Evolutionary conservation across 2,797 vertebrate species (phyloP), one percentile per base, ranked within the genome.

Genomic region (Urophycis tenuis): DNA sequence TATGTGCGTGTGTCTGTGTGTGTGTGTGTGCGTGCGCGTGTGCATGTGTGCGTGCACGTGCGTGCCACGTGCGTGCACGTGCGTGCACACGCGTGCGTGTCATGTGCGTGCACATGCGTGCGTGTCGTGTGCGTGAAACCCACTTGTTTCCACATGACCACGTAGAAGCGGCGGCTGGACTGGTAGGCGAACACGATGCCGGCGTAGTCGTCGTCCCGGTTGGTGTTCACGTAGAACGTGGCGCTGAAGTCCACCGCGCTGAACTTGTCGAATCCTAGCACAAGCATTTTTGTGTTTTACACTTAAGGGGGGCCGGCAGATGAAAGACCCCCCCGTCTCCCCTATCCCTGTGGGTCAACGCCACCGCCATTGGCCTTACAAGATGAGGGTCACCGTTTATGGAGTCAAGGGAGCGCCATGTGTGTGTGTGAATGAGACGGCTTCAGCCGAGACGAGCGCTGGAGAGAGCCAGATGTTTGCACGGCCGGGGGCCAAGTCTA

Each of bases 101-200:
- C 74, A 22, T 60, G 19, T 10, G 49, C 2, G 22, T n/a, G 49
- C 10, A 8, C 22, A 22, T 60, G 49, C 22, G 49, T 45, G 5
- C 3, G 14, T 10, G 11, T 1, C 74, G n/a, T n/a, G n/a, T n/a
- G n/a, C n/a, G 79, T 14, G 60, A n/a, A 17, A 10, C 77, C 94
- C 75, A 97, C 96, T 89, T 99, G 96, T 86, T 99, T 99, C 97
- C 97, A 99, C 97, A 99, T 99, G 19, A 98, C 93, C 35, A 97
- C 97, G 0, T 99, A 99, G 88, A 99, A 99, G 14, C 96, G 94
- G 33, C 93, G 94, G 84, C 96, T 99, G 75, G 97, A 99, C 89
- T 99, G 97, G 87, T 97, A 99, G 80, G 95, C 94, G 19, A 99
- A 99, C 75, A 98, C 97, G 19, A 98, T 95, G 72, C 97, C 97